Evolutionary conservation across 1,140 invertebrate species (phyloP).

Genomic region (Dendrolimus punctatus): DNA sequence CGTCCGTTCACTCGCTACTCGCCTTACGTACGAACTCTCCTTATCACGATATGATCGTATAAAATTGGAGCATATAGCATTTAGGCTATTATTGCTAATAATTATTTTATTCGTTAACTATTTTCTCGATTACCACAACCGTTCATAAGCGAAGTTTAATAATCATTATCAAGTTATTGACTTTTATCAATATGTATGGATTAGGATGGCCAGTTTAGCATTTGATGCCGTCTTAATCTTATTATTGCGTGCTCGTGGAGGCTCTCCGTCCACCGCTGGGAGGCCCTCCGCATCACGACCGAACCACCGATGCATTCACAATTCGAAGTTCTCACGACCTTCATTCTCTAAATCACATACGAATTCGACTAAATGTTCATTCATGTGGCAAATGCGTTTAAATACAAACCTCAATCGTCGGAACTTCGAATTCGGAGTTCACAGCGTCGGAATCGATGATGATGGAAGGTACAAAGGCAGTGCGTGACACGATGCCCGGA

Average conservation of each 20-base stretch:
- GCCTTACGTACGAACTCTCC: constrained; percentile 14
- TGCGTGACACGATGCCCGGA: constrained; percentile 11
- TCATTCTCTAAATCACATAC: no score
- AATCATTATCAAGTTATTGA: constrained; percentile 62
- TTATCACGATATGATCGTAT: constrained; percentile 54
- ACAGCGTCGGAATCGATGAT: no score
- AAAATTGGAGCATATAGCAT: constrained; percentile 55
- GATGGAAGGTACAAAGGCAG: no score
- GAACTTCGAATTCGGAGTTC: no score
- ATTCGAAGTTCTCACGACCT: no score
- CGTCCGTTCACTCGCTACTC: constrained; percentile 4
- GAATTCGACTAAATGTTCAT: no score
- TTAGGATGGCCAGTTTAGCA: constrained; percentile 38
- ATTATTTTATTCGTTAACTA: constrained; percentile 63
- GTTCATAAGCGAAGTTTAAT: constrained; percentile 70
- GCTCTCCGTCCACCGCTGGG: constrained; percentile 17
- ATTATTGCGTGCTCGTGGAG: constrained; percentile 48
- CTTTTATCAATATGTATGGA: constrained; percentile 63
- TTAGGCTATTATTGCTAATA: constrained; percentile 69
- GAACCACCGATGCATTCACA: no score
- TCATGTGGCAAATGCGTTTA: no score
- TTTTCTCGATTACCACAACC: constrained; percentile 69
- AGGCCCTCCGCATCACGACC: constrained; percentile 1
- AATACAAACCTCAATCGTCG: no score
- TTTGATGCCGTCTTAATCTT: constrained; percentile 52